phyloP scores from a whole-genome alignment of 2,797 vertebrate species.

The Philypnodon macrostomus region DNA sequence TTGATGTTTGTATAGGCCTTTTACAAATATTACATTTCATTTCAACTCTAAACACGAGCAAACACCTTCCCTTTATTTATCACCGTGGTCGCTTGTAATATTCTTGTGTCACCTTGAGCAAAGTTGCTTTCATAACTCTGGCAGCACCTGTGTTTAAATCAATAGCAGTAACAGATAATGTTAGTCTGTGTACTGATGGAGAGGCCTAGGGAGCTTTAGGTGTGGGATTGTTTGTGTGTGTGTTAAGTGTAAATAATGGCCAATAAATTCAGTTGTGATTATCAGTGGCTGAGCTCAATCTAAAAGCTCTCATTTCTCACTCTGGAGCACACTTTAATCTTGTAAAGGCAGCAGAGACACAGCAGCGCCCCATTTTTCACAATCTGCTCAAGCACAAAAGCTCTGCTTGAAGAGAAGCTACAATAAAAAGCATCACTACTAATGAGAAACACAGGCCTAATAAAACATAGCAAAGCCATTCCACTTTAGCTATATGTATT shows the following conservation, averaged over 20 bases:
- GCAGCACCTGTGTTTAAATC: constrained; percentile 17
- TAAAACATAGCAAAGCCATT: constrained; percentile 18
- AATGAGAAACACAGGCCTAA: constrained; percentile 15
- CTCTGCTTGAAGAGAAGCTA: constrained; percentile 14
- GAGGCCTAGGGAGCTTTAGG: constrained; percentile 13
- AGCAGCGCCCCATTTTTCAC: constrained; percentile 43
- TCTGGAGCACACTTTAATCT: constrained; percentile 60
- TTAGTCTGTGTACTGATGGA: constrained; percentile 21
- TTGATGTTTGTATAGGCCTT: background rate
- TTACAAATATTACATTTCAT: background rate
- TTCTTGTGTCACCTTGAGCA: constrained; percentile 30
- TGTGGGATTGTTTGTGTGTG: constrained; percentile 24
- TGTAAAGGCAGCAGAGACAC: constrained; percentile 39
- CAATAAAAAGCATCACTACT: constrained; percentile 14
- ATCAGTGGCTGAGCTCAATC: constrained; percentile 46
- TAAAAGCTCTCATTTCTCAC: constrained; percentile 54
- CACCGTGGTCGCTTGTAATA: constrained; percentile 4
- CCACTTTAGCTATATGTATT: background rate
- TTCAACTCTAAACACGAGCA: background rate
- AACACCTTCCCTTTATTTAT: constrained; percentile 7
- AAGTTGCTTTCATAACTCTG: constrained; percentile 9
- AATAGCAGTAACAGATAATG: constrained; percentile 14
- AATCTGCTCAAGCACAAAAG: constrained; percentile 17
- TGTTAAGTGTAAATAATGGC: constrained; percentile 53
- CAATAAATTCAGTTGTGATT: constrained; percentile 58